phyloP scores from a whole-genome alignment of 2,113 vertebrate genomes.

The Dasypus novemcinctus region DNA sequence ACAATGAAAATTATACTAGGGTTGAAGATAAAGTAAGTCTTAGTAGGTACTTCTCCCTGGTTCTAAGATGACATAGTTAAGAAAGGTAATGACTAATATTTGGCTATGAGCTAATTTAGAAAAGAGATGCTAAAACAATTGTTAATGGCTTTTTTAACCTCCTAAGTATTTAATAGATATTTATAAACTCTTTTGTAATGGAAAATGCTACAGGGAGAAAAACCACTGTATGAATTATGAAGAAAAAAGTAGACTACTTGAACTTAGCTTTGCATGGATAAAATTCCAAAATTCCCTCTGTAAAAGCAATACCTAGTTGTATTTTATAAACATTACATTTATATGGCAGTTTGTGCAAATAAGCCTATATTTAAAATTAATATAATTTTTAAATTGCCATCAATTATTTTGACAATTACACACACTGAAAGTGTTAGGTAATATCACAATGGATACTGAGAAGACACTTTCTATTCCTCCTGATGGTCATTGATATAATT shows the following conservation, averaged over 20 bases:
- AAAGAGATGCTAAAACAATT: constrained; percentile 26
- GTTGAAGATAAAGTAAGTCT: background rate
- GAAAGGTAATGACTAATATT: background rate
- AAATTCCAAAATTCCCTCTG: constrained; percentile 31
- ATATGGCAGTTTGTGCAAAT: background rate
- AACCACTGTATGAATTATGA: background rate
- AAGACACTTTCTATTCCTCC: constrained; percentile 47
- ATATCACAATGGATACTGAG: constrained; percentile 37
- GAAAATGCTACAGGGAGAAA: background rate
- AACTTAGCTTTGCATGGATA: constrained; percentile 40
- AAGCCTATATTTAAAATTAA: constrained; percentile 31
- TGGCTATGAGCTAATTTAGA: background rate
- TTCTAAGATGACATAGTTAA: constrained; percentile 17
- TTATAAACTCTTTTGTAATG: background rate
- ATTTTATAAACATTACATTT: constrained; percentile 51
- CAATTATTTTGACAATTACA: background rate
- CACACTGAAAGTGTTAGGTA: constrained; percentile 23
- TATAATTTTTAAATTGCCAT: constrained; percentile 43
- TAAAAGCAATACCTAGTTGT: background rate
- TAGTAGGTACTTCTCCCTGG: background rate
- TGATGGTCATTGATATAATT: constrained; percentile 73
- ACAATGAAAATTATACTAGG: background rate
- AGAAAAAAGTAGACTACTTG: background rate
- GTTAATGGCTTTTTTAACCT: background rate
- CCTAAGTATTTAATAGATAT: constrained; percentile 29